phyloP scores from a whole-genome alignment of 2,888 invertebrate species.

The Dynastes maya region DNA sequence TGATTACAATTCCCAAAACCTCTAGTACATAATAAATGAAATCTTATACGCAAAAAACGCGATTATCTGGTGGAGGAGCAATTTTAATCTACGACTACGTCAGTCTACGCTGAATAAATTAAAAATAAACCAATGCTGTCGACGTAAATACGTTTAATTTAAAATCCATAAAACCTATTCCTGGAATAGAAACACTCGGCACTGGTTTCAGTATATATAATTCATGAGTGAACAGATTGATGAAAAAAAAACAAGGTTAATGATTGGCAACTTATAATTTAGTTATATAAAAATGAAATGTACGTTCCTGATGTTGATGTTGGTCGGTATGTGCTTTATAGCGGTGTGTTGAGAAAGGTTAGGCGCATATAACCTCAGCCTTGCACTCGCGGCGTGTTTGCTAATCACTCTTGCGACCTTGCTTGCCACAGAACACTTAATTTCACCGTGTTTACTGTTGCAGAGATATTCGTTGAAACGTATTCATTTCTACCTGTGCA shows the following conservation, averaged over 20 bases:
- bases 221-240: constrained; percentile 28
- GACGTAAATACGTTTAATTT: constrained; percentile 21
- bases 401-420: constrained; percentile 47
- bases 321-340: constrained; percentile 2
- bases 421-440: constrained; percentile 43
- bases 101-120: constrained; percentile 6
- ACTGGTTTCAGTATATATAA: constrained; percentile 13
- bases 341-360: constrained; percentile 55
- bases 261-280: constrained; percentile 44
- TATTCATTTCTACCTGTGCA: constrained; percentile 19
- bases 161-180: constrained; percentile 34
- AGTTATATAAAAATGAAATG: constrained; percentile 45
- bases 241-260: constrained; percentile 48
- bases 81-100: not conserved
- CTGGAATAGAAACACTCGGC: constrained; percentile 34
- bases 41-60: not conserved
- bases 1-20: not conserved
- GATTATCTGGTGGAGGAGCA: not conserved
- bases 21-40: constrained; percentile 5
- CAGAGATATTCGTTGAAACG: constrained; percentile 26
- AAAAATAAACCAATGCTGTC: constrained; percentile 32
- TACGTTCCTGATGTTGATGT: constrained; percentile 23
- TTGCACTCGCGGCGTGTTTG: constrained; percentile 54
- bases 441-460: constrained; percentile 41
- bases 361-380: constrained; percentile 57